These are phyloP conservation scores for Anthopleura xanthogrammica DNA, from an alignment of 92 coral and sea anemone species.

Conservation along the genomic window DNA sequence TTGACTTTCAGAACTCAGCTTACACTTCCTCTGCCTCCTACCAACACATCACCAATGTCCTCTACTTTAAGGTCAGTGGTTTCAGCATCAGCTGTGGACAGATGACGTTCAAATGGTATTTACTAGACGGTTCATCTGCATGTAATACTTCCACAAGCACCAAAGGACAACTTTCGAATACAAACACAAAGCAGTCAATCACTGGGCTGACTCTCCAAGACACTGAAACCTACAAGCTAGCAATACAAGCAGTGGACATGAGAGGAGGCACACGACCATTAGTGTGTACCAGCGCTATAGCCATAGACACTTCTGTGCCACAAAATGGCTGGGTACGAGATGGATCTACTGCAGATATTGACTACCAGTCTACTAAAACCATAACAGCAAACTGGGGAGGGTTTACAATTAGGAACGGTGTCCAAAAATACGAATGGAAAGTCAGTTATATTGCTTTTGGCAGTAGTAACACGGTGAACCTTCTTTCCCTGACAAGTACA, in stretches of 20 bases:
- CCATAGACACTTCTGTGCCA: conserved; percentile 84
- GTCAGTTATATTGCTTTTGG: conserved; percentile 54
- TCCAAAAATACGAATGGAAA: conserved; percentile 78
- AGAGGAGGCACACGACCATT: conserved; percentile 49
- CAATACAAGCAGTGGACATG: conserved; percentile 71
- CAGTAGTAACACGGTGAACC: conserved; percentile 33
- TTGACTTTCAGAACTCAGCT: conserved; percentile 46
- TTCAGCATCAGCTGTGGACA: conserved; percentile 77
- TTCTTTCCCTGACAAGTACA: conserved; percentile 58
- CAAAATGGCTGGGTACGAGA: conserved; percentile 90
- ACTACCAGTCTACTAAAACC: conserved; percentile 72
- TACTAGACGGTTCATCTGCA: conserved; percentile 41
- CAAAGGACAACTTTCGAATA: conserved; percentile 48
- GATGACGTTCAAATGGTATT: conserved; percentile 65
- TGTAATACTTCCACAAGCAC: conserved; percentile 43
- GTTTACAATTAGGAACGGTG: conserved; percentile 72
- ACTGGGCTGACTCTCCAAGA: conserved; percentile 63
- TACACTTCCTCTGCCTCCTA: conserved; percentile 45
- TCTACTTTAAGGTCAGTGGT: conserved; percentile 61
- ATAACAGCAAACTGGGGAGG: conserved; percentile 97
- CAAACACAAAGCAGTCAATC: conserved; percentile 35
- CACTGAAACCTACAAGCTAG: conserved; percentile 67
- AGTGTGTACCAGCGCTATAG: conserved; percentile 67
- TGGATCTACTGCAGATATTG: conserved; percentile 72
- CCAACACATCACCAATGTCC: conserved; percentile 64